Percentiles rank a stretch among this genome's conserved stretches.
Evolutionary conservation across 2,888 invertebrate genomes (phyloP).

Genomic region (Leuctra nigra): DNA sequence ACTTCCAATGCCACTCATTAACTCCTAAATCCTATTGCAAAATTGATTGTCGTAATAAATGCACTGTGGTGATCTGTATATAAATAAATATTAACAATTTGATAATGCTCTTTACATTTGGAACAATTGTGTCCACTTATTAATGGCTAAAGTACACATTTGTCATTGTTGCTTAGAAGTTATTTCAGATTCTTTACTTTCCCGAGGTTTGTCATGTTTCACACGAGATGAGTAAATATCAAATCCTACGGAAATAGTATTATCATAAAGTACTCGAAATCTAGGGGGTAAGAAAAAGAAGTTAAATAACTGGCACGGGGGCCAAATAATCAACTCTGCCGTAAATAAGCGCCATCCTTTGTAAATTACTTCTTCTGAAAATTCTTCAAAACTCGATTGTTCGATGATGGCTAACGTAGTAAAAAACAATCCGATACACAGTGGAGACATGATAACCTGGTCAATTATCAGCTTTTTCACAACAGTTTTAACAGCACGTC

Average conservation of each 20-base stretch:
- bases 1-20: too few relatives aligned
- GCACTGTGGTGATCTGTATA: too few relatives aligned
- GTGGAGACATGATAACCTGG: background rate
- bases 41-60: too few relatives aligned
- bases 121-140: too few relatives aligned
- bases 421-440: background rate
- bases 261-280: constrained; percentile 7
- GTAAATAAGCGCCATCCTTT: background rate
- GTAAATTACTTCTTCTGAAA: background rate
- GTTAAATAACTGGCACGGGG: background rate
- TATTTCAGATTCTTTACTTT: constrained; percentile 37
- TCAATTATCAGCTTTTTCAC: background rate
- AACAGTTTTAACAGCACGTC: background rate
- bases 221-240: constrained; percentile 4
- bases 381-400: background rate
- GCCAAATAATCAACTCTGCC: constrained; percentile 2
- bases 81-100: too few relatives aligned
- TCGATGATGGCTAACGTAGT: background rate
- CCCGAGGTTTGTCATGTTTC: constrained; percentile 22
- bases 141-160: too few relatives aligned
- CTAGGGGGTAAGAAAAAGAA: background rate
- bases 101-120: too few relatives aligned
- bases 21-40: too few relatives aligned
- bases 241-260: constrained; percentile 4
- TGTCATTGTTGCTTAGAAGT: too few relatives aligned